These are phyloP conservation scores for Drosophila murphyi DNA, from an alignment of 1,140 invertebrate species.

Conservation along the genomic window DNA sequence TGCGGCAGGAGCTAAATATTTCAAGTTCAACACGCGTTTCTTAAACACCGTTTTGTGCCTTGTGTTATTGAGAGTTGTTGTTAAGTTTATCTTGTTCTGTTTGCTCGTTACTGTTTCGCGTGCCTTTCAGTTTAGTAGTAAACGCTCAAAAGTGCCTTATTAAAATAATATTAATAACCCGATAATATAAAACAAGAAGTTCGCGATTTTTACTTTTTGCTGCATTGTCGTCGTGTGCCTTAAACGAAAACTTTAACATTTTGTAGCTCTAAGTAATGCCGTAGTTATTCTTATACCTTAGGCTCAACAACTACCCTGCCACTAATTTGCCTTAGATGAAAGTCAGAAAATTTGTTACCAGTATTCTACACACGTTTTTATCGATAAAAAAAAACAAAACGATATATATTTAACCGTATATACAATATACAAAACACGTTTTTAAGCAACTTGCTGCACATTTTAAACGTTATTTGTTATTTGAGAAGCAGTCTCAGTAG, in stretches of 20 bases:
- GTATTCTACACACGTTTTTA: constrained; percentile 61
- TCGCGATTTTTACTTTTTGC: constrained; percentile 40
- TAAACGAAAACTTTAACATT: constrained; percentile 41
- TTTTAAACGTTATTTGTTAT: constrained; percentile 68
- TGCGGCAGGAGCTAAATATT: constrained; percentile 7
- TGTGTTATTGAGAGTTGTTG: constrained; percentile 54
- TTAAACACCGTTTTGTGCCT: constrained; percentile 67
- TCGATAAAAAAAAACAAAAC: constrained; percentile 28
- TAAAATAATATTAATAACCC: constrained; percentile 23
- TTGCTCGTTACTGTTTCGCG: constrained; percentile 50
- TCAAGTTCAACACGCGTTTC: constrained; percentile 51
- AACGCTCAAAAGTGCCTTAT: constrained; percentile 65
- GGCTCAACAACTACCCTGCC: constrained; percentile 53
- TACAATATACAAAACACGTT: constrained; percentile 35
- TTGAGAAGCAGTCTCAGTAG: constrained; percentile 48
- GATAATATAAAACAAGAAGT: neutral
- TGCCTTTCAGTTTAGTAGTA: constrained; percentile 58
- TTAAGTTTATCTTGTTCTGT: constrained; percentile 51
- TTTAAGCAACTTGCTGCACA: constrained; percentile 51
- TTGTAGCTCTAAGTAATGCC: constrained; percentile 35
- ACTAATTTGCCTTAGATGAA: constrained; percentile 75
- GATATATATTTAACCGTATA: constrained; percentile 54
- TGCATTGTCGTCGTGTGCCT: constrained; percentile 69
- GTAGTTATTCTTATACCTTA: constrained; percentile 35
- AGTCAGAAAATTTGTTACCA: constrained; percentile 57